phyloP scores from a whole-genome alignment of 2,888 invertebrate species.

The Rhimphoctona megacephalus region DNA sequence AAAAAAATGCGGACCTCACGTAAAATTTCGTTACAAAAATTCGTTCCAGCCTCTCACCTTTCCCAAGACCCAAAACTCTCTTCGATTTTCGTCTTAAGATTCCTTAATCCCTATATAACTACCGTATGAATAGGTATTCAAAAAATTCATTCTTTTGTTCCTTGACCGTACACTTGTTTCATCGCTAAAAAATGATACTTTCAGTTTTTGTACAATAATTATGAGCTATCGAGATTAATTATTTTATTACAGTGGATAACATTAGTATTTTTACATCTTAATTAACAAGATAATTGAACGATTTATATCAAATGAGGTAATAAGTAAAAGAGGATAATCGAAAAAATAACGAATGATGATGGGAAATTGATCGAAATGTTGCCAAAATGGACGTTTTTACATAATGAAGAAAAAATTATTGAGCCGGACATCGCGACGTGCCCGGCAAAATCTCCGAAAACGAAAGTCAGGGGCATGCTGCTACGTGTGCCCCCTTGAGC shows the following conservation, averaged over 20 bases:
- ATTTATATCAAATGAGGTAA: neutral
- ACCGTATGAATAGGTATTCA: neutral
- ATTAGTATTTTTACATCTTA: too few species aligned
- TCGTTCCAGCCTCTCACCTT: slow-evolving; percentile 28
- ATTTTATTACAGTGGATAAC: too few species aligned
- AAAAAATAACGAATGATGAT: neutral
- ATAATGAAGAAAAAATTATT: neutral
- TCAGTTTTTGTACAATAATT: neutral
- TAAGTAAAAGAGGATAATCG: neutral
- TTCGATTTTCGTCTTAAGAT: neutral
- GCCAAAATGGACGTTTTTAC: neutral
- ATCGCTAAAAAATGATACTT: neutral
- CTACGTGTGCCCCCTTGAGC: slow-evolving; percentile 51
- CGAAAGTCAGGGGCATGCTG: slow-evolving; percentile 56
- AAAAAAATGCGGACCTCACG: neutral
- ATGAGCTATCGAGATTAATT: too few species aligned
- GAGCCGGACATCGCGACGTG: neutral
- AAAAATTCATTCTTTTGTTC: neutral
- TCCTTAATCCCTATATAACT: neutral
- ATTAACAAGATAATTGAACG: too few species aligned
- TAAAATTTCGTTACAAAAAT: slow-evolving; percentile 12
- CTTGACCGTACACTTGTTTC: neutral
- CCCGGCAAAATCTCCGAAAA: slow-evolving; percentile 55
- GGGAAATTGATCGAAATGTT: neutral
- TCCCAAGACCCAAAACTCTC: neutral